These are phyloP conservation scores for Eumacrocentrus americanus DNA, from an alignment of 2,888 invertebrate species.

Conservation along the genomic window DNA sequence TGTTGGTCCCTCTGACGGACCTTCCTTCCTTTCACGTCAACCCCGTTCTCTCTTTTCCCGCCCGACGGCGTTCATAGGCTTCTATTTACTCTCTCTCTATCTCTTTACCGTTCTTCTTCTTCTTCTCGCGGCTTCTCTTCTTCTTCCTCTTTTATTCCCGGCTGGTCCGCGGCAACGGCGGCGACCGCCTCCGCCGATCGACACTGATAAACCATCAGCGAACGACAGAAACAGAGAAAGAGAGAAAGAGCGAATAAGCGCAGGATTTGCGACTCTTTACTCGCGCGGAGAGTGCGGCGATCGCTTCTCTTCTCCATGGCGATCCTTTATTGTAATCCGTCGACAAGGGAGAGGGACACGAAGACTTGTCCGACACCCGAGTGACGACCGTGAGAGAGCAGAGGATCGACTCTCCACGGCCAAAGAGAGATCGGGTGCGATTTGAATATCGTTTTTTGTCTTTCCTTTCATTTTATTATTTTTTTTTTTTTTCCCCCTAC, in stretches of 20 bases:
- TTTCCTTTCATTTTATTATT: not conserved
- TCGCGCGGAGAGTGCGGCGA: constrained; percentile 11
- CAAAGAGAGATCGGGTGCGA: constrained; percentile 21
- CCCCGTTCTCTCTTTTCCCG: constrained; percentile 26
- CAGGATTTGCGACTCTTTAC: constrained; percentile 28
- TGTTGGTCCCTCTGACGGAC: constrained; percentile 40
- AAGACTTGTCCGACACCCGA: constrained; percentile 27
- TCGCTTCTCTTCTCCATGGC: constrained; percentile 14
- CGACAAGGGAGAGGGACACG: constrained; percentile 18
- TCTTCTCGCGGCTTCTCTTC: not conserved
- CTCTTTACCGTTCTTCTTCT: not conserved
- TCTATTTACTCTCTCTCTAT: constrained; percentile 8
- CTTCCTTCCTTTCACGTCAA: constrained; percentile 44
- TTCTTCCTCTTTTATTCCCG: constrained; percentile 12
- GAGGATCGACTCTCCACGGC: too few relatives aligned
- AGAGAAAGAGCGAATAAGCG: constrained; percentile 16
- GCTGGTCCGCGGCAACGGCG: constrained; percentile 20
- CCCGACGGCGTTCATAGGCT: constrained; percentile 25
- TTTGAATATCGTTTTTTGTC: constrained; percentile 9
- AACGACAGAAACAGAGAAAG: constrained; percentile 31
- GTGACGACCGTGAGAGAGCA: constrained; percentile 32
- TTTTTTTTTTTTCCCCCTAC: not conserved
- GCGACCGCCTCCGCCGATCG: constrained; percentile 51
- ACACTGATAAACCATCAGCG: constrained; percentile 68
- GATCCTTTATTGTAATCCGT: constrained; percentile 31